Conservation (phyloP, 2,888 invertebrate species). For the Cataglyphis livida region DNA sequence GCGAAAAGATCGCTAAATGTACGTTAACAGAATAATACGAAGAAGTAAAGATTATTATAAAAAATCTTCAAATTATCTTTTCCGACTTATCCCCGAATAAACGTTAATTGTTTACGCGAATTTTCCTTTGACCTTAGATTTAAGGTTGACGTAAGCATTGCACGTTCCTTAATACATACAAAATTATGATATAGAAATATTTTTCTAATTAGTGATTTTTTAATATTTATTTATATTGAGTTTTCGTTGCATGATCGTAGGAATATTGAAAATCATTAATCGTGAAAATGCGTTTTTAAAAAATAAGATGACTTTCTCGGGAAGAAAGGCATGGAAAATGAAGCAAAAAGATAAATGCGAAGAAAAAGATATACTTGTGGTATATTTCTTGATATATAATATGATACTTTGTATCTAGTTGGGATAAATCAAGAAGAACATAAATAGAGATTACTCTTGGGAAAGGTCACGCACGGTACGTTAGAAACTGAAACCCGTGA, state of each 20-base stretch:
- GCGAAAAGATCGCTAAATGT: neutral
- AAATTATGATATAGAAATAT: neutral
- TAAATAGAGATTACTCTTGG: slow-evolving; percentile 23
- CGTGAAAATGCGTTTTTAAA: neutral
- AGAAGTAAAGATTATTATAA: neutral
- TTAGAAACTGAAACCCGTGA: slow-evolving; percentile 32
- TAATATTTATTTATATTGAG: neutral
- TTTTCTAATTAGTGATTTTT: neutral
- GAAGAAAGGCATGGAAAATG: neutral
- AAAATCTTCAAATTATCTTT: neutral
- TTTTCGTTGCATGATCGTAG: neutral
- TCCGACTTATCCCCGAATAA: neutral
- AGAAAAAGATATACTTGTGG: neutral
- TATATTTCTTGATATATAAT: neutral
- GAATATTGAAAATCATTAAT: neutral
- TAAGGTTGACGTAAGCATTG: neutral
- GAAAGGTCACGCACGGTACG: slow-evolving; percentile 26
- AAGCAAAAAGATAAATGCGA: neutral
- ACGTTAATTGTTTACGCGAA: neutral
- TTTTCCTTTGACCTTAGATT: neutral
- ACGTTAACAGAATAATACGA: slow-evolving; percentile 2
- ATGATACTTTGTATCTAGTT: neutral
- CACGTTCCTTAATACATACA: neutral
- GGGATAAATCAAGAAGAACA: neutral
- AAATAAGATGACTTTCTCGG: neutral